Conservation (phyloP, 2,797 vertebrate genomes). For the Luscinia megarhynchos region DNA sequence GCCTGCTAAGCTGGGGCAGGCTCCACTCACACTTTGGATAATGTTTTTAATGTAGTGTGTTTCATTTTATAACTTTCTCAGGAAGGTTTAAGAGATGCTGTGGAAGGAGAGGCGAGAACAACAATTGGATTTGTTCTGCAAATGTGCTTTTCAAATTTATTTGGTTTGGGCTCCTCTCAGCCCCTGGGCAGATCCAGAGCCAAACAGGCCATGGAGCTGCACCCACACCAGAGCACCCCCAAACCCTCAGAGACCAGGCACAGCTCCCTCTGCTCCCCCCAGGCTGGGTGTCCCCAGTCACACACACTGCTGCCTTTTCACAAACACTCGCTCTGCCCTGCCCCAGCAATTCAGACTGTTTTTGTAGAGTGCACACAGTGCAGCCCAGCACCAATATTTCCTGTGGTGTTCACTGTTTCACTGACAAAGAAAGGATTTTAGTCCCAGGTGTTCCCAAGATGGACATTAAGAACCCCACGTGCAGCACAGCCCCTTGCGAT, state of each 20-base stretch:
- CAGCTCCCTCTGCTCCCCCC: neutral
- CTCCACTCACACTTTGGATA: neutral
- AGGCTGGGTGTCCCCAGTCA: neutral
- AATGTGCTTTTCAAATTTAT: neutral
- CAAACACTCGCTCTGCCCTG: neutral
- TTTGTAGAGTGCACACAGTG: neutral
- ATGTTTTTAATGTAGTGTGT: neutral
- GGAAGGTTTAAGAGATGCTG: neutral
- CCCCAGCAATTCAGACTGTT: neutral
- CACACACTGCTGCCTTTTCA: neutral
- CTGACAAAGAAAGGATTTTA: neutral
- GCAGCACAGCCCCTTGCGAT: neutral
- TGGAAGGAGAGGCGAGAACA: neutral
- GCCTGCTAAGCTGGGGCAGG: neutral
- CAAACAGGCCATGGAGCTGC: neutral
- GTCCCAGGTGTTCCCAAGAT: neutral
- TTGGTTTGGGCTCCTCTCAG: neutral
- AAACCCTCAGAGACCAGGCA: accelerated
- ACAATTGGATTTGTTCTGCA: neutral
- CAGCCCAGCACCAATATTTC: neutral
- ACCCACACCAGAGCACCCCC: accelerated
- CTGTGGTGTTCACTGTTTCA: neutral
- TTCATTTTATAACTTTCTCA: neutral
- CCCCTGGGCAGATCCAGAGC: neutral
- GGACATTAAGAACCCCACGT: neutral